Evolutionary conservation across 2,113 vertebrate species (phyloP), one percentile per base, ranked within the genome.

Genomic region (Corythornis madagascariensis): DNA sequence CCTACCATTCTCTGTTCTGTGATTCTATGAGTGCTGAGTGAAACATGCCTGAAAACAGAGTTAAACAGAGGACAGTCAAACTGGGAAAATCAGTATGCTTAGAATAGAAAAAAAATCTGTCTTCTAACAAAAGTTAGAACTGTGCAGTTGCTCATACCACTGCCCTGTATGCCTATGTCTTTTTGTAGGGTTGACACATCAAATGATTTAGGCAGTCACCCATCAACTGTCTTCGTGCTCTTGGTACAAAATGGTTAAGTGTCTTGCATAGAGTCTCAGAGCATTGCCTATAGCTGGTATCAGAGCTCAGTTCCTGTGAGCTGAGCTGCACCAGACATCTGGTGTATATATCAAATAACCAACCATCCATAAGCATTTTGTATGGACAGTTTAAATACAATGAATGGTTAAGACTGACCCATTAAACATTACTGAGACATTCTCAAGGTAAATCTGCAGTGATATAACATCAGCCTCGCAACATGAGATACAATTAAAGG

Each of bases 381-480:
- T 88, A 64, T 67, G 79, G 85, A 85, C 75, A 80, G 79, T 89
- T 95, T 92, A 95, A 94, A 91, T 56, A 91, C 33, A 80, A 71
- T 77, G 67, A 91, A 89, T 83, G 43, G 82, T 77, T 94, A 60
- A 94, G 88, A 80, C 60, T 94, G 79, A 94, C 75, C 92, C 75
- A 94, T 91, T 92, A 87, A 94, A 92, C 64, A 76, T 95, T 91
- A 88, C 79, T 56, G 90, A 96, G 88, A 94, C 17, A 63, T 88
- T 94, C 67, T 88, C 85, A 92, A 96, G 94, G 92, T 95, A 95
- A 95, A 95, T 94, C 82, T 92, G 76, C 79, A 92, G 70, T 89
- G 82, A 71, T 7, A 89, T 33, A 92, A 55, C 72, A 95, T 91
- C 88, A 95, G 52, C 22, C 25, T 92, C 88, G 28, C 92, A 86